These are phyloP conservation scores for Neostethus bicornis DNA, from an alignment of 2,797 vertebrate genomes.

Conservation along the genomic window DNA sequence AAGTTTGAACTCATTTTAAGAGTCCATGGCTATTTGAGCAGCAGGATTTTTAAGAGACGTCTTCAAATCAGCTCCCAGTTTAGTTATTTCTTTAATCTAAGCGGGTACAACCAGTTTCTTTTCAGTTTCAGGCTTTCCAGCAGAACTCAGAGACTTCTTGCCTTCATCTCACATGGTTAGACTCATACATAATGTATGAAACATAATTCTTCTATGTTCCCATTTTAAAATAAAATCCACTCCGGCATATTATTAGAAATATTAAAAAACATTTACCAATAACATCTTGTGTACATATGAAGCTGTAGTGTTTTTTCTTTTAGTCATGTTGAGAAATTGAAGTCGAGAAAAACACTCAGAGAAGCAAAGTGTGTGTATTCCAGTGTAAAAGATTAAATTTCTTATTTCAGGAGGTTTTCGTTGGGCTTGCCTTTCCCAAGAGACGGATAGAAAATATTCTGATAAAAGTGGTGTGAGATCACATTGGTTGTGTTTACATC, in stretches of 20 bases:
- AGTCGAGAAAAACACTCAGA: constrained; percentile 19
- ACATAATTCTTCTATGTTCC: constrained; percentile 3
- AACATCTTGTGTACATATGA: too few relatives aligned
- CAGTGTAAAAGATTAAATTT: constrained; percentile 15
- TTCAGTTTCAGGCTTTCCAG: constrained; percentile 16
- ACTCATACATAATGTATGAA: constrained; percentile 45
- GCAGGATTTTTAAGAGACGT: constrained; percentile 29
- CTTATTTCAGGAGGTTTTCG: constrained; percentile 30
- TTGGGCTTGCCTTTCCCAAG: neutral
- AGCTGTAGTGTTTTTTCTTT: neutral
- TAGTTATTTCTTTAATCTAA: constrained; percentile 17
- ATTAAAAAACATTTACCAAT: too few relatives aligned
- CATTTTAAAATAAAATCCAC: neutral
- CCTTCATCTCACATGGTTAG: constrained; percentile 25
- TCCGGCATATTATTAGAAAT: too few relatives aligned
- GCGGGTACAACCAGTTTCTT: constrained; percentile 12
- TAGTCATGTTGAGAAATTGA: constrained; percentile 3
- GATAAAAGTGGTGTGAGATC: too few relatives aligned
- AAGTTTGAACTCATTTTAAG: constrained; percentile 21
- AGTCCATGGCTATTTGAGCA: constrained; percentile 21
- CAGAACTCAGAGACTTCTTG: constrained; percentile 16
- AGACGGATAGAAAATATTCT: too few relatives aligned
- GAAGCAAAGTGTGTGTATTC: constrained; percentile 15
- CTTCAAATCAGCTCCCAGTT: constrained; percentile 18
- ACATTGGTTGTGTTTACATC: too few relatives aligned